Evolutionary conservation across 2,113 vertebrate species (phyloP).

Genomic region (Prinia subflava): DNA sequence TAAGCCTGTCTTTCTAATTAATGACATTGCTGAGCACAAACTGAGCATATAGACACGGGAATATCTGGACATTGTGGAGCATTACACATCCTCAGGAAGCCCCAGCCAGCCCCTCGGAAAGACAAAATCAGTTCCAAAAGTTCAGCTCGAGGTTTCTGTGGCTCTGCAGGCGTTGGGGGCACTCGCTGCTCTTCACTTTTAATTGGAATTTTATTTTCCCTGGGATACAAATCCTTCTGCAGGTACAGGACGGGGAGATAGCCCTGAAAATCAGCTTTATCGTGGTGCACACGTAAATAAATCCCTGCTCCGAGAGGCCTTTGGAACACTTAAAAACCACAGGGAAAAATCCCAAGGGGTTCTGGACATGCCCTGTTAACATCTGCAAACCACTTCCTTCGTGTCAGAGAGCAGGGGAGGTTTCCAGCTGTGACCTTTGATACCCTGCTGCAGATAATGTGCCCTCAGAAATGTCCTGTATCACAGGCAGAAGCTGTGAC

Average conservation of each 20-base stretch:
- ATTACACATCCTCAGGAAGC: background rate
- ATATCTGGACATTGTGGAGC: background rate
- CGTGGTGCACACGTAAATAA: background rate
- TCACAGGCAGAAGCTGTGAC: background rate
- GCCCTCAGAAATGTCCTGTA: background rate
- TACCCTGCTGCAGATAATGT: background rate
- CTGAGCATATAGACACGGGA: background rate
- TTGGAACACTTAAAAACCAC: background rate
- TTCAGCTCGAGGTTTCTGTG: background rate
- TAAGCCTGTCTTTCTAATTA: constrained; percentile 18
- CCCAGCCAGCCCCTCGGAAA: background rate
- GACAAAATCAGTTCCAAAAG: background rate
- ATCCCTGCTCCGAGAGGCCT: background rate
- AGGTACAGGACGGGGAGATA: too few relatives aligned
- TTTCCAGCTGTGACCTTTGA: background rate
- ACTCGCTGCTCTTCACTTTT: background rate
- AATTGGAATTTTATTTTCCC: background rate
- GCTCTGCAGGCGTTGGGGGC: background rate
- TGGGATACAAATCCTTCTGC: fast-evolving
- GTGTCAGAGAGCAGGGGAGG: background rate
- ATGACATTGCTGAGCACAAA: background rate
- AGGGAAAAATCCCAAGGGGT: background rate
- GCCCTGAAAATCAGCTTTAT: background rate
- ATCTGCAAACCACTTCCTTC: background rate
- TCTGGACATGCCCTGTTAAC: background rate